phyloP scores from a whole-genome alignment of 2,888 invertebrate species.

The Dilophus febrilis region DNA sequence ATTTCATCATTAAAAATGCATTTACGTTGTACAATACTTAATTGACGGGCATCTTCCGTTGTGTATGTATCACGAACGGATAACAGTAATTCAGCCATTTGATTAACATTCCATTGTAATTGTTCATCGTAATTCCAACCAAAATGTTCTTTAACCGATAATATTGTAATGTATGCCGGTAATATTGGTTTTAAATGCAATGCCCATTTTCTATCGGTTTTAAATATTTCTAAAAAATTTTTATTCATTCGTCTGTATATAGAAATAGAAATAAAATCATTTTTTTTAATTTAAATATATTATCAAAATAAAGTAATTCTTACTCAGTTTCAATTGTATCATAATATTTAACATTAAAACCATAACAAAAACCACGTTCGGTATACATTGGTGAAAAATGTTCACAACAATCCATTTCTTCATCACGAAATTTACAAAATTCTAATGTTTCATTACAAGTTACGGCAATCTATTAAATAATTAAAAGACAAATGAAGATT shows the following conservation, averaged over 20 bases:
- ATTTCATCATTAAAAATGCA: slow-evolving; percentile 57
- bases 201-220: slow-evolving; percentile 31
- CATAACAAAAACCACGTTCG: slow-evolving; percentile 57
- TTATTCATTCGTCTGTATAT: slow-evolving; percentile 3
- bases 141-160: slow-evolving; percentile 52
- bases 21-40: slow-evolving; percentile 45
- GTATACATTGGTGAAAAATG: slow-evolving; percentile 52
- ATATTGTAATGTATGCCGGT: slow-evolving; percentile 36
- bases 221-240: slow-evolving; percentile 25
- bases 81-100: slow-evolving; percentile 29
- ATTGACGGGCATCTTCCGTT: slow-evolving; percentile 52
- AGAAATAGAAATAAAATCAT: background rate
- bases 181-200: slow-evolving; percentile 23
- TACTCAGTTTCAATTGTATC: slow-evolving; percentile 19
- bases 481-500: too few relatives aligned
- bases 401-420: slow-evolving; percentile 44
- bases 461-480: slow-evolving; percentile 1
- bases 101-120: slow-evolving; percentile 43
- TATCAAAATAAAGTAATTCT: slow-evolving; percentile 8
- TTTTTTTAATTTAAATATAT: too few relatives aligned
- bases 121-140: slow-evolving; percentile 47
- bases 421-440: slow-evolving; percentile 51
- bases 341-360: slow-evolving; percentile 35
- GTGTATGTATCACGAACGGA: slow-evolving; percentile 63
- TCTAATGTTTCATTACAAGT: slow-evolving; percentile 30